Percentiles rank a stretch among this genome's conserved stretches.
Conservation (phyloP, 1,140 invertebrate species). For the Drosophila obscura region DNA sequence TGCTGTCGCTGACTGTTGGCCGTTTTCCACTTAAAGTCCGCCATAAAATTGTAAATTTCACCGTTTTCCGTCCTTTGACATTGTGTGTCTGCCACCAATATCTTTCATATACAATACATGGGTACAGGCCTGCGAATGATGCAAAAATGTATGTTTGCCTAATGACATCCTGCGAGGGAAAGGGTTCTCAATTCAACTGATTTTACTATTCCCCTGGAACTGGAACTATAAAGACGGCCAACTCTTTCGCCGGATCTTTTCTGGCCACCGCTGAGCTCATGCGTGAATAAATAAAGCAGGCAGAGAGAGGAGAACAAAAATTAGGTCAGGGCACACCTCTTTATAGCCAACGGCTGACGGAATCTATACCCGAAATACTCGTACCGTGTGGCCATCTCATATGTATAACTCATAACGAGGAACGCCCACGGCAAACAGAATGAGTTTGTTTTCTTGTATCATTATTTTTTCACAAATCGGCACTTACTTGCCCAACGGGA, state of each 20-base stretch:
- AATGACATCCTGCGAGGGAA: slow-evolving; percentile 35
- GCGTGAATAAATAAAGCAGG: slow-evolving; percentile 60
- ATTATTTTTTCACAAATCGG: slow-evolving; percentile 57
- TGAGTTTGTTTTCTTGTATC: slow-evolving; percentile 47
- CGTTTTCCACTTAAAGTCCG: slow-evolving; percentile 70
- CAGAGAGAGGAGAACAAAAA: slow-evolving; percentile 25
- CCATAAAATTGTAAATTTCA: slow-evolving; percentile 73
- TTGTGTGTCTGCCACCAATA: slow-evolving; percentile 15
- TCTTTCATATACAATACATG: too few species aligned
- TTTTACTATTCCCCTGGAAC: slow-evolving; percentile 45
- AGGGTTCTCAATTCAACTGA: slow-evolving; percentile 37
- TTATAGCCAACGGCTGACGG: slow-evolving; percentile 65
- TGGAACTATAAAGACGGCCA: slow-evolving; percentile 43
- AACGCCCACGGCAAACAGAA: slow-evolving; percentile 61
- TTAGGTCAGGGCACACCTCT: slow-evolving; percentile 75
- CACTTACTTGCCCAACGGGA: slow-evolving; percentile 35
- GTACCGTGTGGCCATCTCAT: slow-evolving; percentile 27
- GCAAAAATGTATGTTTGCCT: slow-evolving; percentile 51
- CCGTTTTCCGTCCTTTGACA: slow-evolving; percentile 69
- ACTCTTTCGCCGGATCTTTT: slow-evolving; percentile 24
- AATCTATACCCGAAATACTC: slow-evolving; percentile 29
- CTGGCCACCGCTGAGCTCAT: slow-evolving; percentile 56
- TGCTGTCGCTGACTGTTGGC: slow-evolving; percentile 44
- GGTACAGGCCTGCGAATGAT: slow-evolving; percentile 37
- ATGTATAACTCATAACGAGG: slow-evolving; percentile 68